Evolutionary conservation across 2,113 vertebrate species (phyloP), one percentile per base, ranked within the genome.

Genomic region (Brevimyrus niger): DNA sequence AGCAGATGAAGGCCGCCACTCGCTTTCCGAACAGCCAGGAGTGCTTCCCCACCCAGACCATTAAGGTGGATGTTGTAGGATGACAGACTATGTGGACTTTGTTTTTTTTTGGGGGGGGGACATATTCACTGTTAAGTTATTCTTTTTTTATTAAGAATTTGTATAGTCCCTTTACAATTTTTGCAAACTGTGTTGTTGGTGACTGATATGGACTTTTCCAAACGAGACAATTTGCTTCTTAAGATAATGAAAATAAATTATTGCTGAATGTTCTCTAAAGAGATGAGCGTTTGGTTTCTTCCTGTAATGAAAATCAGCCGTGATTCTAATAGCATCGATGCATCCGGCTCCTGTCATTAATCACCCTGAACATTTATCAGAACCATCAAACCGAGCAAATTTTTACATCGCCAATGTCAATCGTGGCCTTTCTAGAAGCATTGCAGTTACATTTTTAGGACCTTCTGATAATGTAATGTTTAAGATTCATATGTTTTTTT

Each of bases 91-190:
- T 94, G 98, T 98, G 98, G 97, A 97, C 95, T 97, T 96, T 94
- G 95, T 5, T 94, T 94, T 96, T 94, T 96, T 5, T 94, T 94
- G 47, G 50, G 94, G 73, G 95, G 44, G 90, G 94, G 93, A 88
- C n/a, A 89, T 88, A 94, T 97, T 97, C 97, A 97, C 97, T 96
- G 96, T 99, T 99, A 99, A 99, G 99, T 99, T 99, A 99, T 99
- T 99, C 97, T 98, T 98, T 99, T 87, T 91, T 96, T 99, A 99
- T 98, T 98, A 98, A 99, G 97, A 98, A 99, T 99, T 99, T 99
- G 98, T 99, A 99, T 98, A 99, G 97, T 98, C 98, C 97, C 98
- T 99, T 98, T 98, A 98, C 97, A 99, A 99, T 99, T 99, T 69
- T 97, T 98, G 98, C 96, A 89, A 98, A 97, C 95, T 91, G 97